Base-by-base conservation (phyloP, 1,140 invertebrate genomes). In the Drosophila sucinea region DNA sequence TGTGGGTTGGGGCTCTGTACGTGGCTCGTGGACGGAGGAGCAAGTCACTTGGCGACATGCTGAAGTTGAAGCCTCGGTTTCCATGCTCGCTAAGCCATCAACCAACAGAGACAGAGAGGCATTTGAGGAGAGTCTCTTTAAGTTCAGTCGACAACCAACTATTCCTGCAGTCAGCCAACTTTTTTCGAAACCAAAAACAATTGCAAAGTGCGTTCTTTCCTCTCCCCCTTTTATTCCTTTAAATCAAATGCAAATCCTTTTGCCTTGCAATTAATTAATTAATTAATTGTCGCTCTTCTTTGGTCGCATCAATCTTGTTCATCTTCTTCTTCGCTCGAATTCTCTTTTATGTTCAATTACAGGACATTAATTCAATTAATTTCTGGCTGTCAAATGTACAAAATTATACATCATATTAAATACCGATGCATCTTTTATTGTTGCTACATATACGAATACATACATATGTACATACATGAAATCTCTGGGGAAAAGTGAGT, bases 331-430 rank as follows among this genome's bases (percentile, higher is more conserved):
- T 58, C 35, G 11, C 44, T 51, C 2, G 23, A 27, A 10, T 51
- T 51, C 44, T 51, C 41, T n/a, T 69, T 27, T 17, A n/a, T 44
- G 60, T 61, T 47, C 72, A 76, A 84, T 84, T 84, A 73, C 30
- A 29, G 44, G 64, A 61, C 30, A 47, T 73, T 82, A 76, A 82
- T 79, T 73, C 64, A 82, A 86, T 87, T 85, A 85, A 86, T 85
- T 85, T 72, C 74, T 77, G 60, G 74, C 63, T 60, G 62, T 29
- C 67, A 60, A 68, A 63, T 51, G 70, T 64, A 55, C 79, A 74
- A 87, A 73, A 77, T 40, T 27, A 51, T 51, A 73, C 60, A 82
- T 82, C 62, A 70, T 82, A 86, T 86, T 82, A 86, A 86, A 79
- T 87, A 77, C 38, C 68, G 69, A 78, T 86, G 66, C 72, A 62